Percentiles rank a stretch among this genome's conserved stretches.
Conservation (phyloP, 2,113 vertebrate genomes). For the Oncorhynchus gorbuscha region DNA sequence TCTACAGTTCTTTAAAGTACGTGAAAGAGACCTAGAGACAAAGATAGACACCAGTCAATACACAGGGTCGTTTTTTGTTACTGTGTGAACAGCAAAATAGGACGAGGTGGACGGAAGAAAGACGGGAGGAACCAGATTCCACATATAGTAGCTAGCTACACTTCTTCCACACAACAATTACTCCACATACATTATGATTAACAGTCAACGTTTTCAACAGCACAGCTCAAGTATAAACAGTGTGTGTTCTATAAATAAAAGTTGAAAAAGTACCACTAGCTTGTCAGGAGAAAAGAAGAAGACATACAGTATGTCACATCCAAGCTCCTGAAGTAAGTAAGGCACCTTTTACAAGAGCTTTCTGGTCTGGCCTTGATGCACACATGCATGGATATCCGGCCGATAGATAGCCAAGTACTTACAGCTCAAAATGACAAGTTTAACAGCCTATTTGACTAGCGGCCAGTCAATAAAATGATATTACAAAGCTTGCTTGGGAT, state of each 20-base stretch:
- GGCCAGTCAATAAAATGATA: conserved; percentile 16
- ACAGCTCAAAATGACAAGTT: conserved; percentile 6
- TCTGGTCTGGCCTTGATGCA: background rate
- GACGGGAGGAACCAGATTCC: background rate
- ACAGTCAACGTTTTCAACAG: background rate
- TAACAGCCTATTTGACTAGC: conserved; percentile 6
- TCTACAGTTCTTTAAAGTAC: background rate
- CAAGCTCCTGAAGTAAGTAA: conserved; percentile 1
- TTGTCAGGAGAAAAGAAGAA: background rate
- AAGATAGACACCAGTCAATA: background rate
- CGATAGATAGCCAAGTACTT: conserved; percentile 1
- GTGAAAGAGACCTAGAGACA: background rate
- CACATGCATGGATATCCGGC: conserved; percentile 8
- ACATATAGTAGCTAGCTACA: background rate
- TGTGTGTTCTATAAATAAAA: background rate
- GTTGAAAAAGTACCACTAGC: background rate
- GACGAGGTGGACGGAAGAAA: background rate
- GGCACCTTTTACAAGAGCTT: background rate
- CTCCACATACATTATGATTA: background rate
- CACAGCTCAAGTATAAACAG: background rate
- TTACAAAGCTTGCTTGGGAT: conserved; percentile 6
- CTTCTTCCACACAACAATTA: background rate
- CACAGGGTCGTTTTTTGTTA: background rate
- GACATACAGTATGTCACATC: background rate
- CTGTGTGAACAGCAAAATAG: background rate